phyloP scores from a whole-genome alignment of 2,797 vertebrate species.

The Dipus sagitta region DNA sequence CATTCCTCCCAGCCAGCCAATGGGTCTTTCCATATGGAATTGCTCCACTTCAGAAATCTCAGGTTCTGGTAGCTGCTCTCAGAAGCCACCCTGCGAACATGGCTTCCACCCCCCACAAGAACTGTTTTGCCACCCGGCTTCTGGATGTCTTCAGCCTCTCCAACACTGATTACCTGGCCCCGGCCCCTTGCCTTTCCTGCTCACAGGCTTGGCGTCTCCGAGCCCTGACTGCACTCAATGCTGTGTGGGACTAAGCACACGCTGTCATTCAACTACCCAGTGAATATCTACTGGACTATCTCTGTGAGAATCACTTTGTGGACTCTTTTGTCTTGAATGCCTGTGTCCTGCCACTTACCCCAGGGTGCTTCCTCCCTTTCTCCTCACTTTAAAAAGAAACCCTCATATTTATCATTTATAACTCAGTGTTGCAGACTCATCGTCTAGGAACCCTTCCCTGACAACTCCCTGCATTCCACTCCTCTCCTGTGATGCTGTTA shows the following conservation, averaged over 20 bases:
- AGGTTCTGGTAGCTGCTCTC: neutral
- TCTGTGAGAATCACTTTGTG: neutral
- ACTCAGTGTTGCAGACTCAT: neutral
- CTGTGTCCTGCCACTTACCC: neutral
- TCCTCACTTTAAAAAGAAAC: neutral
- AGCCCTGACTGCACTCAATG: neutral
- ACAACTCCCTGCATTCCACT: neutral
- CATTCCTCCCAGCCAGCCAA: neutral
- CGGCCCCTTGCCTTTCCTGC: neutral
- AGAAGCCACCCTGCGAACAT: constrained; percentile 18
- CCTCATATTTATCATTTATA: neutral
- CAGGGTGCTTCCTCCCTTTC: neutral
- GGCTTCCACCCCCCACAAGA: neutral
- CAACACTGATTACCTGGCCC: too few relatives aligned
- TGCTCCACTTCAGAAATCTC: neutral
- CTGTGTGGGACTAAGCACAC: neutral
- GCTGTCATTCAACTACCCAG: neutral
- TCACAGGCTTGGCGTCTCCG: neutral
- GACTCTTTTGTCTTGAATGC: neutral
- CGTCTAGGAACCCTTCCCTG: neutral
- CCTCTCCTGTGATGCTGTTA: neutral
- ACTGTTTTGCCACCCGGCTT: neutral
- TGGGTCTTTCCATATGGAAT: neutral
- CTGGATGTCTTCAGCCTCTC: neutral
- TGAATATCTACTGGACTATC: neutral